Conservation (phyloP, 2,888 invertebrate species). For the Ecliptopera silaceata region DNA sequence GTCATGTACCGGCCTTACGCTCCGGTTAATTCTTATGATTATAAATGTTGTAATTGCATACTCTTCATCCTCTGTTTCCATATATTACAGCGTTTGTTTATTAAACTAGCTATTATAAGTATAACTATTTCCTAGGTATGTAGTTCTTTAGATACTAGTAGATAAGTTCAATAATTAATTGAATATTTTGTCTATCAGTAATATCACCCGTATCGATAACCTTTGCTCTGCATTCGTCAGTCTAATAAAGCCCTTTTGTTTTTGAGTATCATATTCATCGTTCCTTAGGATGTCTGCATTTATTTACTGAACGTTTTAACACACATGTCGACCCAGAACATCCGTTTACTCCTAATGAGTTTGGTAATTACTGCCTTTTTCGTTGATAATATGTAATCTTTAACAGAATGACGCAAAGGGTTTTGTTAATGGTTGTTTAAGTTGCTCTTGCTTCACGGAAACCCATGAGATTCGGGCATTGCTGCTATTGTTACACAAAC, state of each 20-base stretch:
- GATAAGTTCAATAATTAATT: background rate
- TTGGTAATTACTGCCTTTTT: constrained; percentile 29
- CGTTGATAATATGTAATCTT: constrained; percentile 31
- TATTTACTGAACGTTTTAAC: constrained; percentile 30
- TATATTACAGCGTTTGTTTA: background rate
- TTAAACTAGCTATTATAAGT: background rate
- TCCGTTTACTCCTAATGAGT: constrained; percentile 38
- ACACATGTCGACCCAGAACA: constrained; percentile 27
- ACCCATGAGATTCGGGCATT: constrained; percentile 51
- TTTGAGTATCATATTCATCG: constrained; percentile 38
- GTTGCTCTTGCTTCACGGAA: constrained; percentile 44
- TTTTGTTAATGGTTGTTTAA: constrained; percentile 38
- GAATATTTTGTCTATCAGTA: constrained; percentile 25
- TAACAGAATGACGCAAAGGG: constrained; percentile 32
- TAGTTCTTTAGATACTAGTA: too few relatives aligned
- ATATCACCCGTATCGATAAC: constrained; percentile 35
- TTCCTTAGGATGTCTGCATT: constrained; percentile 33
- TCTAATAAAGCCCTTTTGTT: constrained; percentile 47
- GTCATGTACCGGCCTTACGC: constrained; percentile 40
- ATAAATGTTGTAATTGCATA: constrained; percentile 17
- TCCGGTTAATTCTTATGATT: constrained; percentile 25
- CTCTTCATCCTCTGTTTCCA: background rate
- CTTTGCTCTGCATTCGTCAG: constrained; percentile 59
- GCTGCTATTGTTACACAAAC: constrained; percentile 48
- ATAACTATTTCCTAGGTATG: background rate